Base-by-base conservation (phyloP, 1,140 invertebrate genomes). In the Spodoptera litura region DNA sequence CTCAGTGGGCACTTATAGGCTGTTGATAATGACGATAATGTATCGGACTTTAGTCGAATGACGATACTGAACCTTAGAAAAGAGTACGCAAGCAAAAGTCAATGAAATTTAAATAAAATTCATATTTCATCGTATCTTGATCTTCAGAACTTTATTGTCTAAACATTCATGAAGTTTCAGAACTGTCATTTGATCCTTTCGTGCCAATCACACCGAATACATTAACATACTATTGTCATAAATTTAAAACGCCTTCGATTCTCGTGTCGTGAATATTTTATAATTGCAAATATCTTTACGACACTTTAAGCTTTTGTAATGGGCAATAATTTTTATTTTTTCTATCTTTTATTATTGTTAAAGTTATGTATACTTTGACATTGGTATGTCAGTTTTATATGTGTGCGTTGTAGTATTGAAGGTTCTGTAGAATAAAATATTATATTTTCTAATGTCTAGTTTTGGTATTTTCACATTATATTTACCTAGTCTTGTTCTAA, bases 181-280 rank as follows among this genome's bases (percentile, higher is more conserved):
- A 27, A 38, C 61, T 52, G 25, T 8, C 53, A 44, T 27, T 59
- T 61, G 72, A 74, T 74, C 72, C 72, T 62, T 72, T 61, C 15
- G 59, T 20, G 51, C 27, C 52, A 52, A 75, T 64, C 64, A 38
- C 53, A 55, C 62, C 58, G 73, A 75, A 75, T 75, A 64, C 9
- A 75, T 75, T 75, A 53, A 53, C 73, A 75, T 75, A 62, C 58
- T 10, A 64, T 75, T 52, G 59, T 75, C 15, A 64, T 62, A 75
- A 75, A 64, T 59, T 61, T n/a, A 13, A 52, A 51, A 61, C 31
- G 55, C 6, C 6, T 15, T n/a, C 12, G 13, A 74, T 61, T 44
- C 56, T 61, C 49, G 38, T 31, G 52, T n/a, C 52, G 51, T 9
- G 6, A 68, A 52, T 56, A 25, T 44, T 71, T 71, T 27, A 56